Percentiles rank a stretch among this genome's conserved stretches.
These are phyloP conservation scores for Trachelipus rathkii DNA, from an alignment of 1,140 invertebrate species.

Conservation along the genomic window DNA sequence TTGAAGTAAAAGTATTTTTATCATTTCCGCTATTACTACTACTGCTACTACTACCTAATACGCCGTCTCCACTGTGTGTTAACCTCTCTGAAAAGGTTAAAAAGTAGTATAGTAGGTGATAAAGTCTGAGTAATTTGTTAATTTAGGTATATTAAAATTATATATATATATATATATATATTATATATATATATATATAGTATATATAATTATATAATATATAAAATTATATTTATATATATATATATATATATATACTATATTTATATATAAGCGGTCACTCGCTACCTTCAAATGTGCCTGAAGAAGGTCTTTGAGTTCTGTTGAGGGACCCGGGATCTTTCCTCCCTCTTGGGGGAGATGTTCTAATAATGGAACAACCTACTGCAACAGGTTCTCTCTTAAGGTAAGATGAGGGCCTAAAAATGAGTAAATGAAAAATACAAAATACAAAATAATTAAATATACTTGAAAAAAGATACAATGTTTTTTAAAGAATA, in stretches of 20 bases:
- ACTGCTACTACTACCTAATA: slow-evolving; percentile 36
- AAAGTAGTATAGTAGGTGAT: no score
- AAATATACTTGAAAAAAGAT: no score
- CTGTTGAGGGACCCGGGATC: slow-evolving; percentile 42
- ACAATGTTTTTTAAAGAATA: no score
- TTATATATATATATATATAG: no score
- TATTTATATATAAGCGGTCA: no score
- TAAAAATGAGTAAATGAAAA: no score
- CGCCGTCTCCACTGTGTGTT: background rate
- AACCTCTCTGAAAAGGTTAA: background rate
- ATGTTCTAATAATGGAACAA: slow-evolving; percentile 47
- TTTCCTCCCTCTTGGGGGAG: slow-evolving; percentile 54
- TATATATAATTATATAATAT: no score
- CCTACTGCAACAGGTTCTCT: slow-evolving; percentile 32
- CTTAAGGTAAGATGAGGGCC: background rate
- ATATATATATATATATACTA: no score
- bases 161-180: background rate
- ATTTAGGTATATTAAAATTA: background rate
- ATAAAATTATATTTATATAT: no score
- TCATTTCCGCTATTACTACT: slow-evolving; percentile 34
- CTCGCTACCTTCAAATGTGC: slow-evolving; percentile 24
- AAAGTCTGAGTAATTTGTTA: no score
- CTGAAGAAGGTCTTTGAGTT: slow-evolving; percentile 28
- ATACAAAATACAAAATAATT: no score
- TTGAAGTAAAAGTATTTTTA: slow-evolving; percentile 32